These are phyloP conservation scores for Gryllus longicercus DNA, from an alignment of 2,888 invertebrate genomes.

Conservation along the genomic window DNA sequence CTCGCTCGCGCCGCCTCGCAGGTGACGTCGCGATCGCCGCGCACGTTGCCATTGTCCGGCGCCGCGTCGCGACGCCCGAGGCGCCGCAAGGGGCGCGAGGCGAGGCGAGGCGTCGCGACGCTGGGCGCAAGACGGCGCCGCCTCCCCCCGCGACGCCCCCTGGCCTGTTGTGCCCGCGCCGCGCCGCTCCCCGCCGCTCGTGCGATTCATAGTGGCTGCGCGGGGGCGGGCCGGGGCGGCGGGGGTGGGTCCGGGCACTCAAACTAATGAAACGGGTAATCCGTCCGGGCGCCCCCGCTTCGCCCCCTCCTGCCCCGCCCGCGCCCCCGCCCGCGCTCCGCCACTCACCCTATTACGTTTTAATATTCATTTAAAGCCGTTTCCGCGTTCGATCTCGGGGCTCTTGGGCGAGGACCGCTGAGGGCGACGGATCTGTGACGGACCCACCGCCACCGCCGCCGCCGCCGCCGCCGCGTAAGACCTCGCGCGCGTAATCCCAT, in stretches of 20 bases:
- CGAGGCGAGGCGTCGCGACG: no score
- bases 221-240: background rate
- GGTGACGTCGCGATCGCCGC: no score
- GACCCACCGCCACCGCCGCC: background rate
- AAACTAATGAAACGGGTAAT: constrained; percentile 57
- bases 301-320: constrained; percentile 25
- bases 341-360: constrained; percentile 31
- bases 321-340: background rate
- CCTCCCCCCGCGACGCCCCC: no score
- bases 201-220: background rate
- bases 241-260: constrained; percentile 48
- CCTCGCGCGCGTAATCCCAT: constrained; percentile 3
- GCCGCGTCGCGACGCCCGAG: no score
- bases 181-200: background rate
- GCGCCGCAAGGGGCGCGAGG: no score
- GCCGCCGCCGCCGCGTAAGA: background rate
- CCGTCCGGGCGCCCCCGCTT: constrained; percentile 46
- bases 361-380: constrained; percentile 37
- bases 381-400: constrained; percentile 27
- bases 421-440: constrained; percentile 24
- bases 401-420: background rate
- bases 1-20: no score
- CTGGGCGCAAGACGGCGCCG: no score
- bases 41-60: no score
- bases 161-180: background rate